Percentiles rank a stretch among this genome's conserved stretches.
phyloP scores from a whole-genome alignment of 1,140 invertebrate species.

The Apis cerana region DNA sequence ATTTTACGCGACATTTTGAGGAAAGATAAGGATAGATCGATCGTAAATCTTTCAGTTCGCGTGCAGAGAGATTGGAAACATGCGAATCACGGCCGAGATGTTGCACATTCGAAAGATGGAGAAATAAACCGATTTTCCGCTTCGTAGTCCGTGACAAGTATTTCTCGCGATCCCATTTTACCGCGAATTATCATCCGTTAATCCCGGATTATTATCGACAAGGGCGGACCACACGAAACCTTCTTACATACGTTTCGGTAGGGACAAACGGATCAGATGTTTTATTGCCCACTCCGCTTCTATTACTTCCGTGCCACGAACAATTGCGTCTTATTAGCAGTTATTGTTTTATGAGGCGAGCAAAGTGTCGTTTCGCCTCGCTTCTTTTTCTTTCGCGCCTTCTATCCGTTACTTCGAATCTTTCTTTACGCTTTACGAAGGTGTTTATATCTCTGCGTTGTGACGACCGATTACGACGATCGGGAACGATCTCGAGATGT shows the following conservation, averaged over 20 bases:
- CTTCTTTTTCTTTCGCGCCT: background rate
- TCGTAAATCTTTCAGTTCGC: background rate
- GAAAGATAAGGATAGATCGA: too few relatives aligned
- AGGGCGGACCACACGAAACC: background rate
- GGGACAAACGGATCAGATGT: constrained; percentile 23
- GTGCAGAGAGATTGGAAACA: background rate
- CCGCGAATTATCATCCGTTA: too few relatives aligned
- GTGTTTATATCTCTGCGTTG: background rate
- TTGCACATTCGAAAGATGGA: background rate
- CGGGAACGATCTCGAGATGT: too few relatives aligned
- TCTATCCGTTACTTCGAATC: background rate
- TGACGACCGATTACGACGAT: too few relatives aligned
- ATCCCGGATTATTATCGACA: too few relatives aligned
- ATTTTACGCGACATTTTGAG: too few relatives aligned
- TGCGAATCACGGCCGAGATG: background rate
- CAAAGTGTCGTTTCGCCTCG: constrained; percentile 1
- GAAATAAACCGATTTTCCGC: constrained; percentile 18
- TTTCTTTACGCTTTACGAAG: background rate
- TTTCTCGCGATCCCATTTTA: background rate
- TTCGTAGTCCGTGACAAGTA: constrained; percentile 1
- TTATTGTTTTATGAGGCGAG: constrained; percentile 39
- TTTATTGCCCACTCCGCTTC: constrained; percentile 28
- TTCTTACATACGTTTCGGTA: constrained; percentile 40
- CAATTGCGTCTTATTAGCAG: constrained; percentile 48
- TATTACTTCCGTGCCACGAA: constrained; percentile 44